Evolutionary conservation across 30 jellyfish, hydroid and myxozoan genomes (phyloP).

Genomic region (Clytia hemisphaerica): DNA sequence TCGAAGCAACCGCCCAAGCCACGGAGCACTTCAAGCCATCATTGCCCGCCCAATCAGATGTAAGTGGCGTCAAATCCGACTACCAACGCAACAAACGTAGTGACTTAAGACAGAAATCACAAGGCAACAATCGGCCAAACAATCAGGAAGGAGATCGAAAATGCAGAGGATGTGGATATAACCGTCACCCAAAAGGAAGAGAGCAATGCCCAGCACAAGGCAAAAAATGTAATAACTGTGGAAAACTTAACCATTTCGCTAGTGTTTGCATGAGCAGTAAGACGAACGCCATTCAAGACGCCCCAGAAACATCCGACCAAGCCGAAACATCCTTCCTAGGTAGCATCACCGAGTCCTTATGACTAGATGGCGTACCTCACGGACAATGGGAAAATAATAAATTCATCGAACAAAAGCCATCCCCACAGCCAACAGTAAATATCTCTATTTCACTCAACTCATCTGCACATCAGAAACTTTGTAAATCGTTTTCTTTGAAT

Average conservation of each 20-base stretch:
- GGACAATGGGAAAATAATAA: neutral
- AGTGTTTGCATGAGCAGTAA: neutral
- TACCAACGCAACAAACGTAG: neutral
- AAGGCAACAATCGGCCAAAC: neutral
- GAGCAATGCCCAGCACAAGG: slow-evolving; percentile 4
- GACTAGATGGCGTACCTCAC: slow-evolving; percentile 13
- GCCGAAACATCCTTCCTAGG: neutral
- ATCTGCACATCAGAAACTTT: neutral
- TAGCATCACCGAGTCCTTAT: neutral
- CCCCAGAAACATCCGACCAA: neutral
- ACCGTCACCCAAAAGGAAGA: neutral
- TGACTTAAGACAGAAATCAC: neutral
- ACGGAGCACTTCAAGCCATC: neutral
- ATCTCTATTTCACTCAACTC: neutral
- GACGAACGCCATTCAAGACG: neutral
- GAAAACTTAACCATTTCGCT: neutral
- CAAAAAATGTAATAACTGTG: neutral
- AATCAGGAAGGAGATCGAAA: neutral
- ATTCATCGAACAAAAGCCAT: neutral
- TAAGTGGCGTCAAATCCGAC: slow-evolving; percentile 5
- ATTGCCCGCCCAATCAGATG: neutral
- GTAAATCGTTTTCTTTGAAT: no score
- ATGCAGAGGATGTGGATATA: slow-evolving; percentile 1
- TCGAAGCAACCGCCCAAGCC: slow-evolving; percentile 21
- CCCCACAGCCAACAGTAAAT: neutral